Base-by-base conservation (phyloP, 2,797 vertebrate species). In the Anguilla marmorata region DNA sequence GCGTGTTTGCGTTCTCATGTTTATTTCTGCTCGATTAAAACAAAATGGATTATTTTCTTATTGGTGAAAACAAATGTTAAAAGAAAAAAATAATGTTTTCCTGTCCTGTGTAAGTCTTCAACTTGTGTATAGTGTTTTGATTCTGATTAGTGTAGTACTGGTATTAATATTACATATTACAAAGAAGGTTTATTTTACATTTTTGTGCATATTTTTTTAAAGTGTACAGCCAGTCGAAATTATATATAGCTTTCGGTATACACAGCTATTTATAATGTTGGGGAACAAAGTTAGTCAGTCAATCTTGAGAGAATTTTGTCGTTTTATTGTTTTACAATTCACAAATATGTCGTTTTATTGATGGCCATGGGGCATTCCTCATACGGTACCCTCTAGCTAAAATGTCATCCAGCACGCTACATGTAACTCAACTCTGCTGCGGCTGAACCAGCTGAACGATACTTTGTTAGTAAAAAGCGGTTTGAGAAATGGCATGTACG, bases 11-110 rank as follows among this genome's bases (percentile, higher is more conserved):
- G 48, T 76, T 89, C 91, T 90, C 89, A 80, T 88, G 90, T 90
- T 89, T 63, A 87, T 91, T 91, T 89, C 90, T 85, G 72, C 90
- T 86, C 19, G 87, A 87, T 88, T 89, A 48, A 48, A 80, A 80
- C 41, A 80, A 80, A 50, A 50, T 80, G 41, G 24, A 66, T 66
- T 66, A 66, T 66, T 66, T 66, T 66, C 60, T 66, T 66, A 66
- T 66, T 66, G 60, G 54, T 56, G 11, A 56, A 66, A 66, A 80
- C 41, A 48, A 76, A 80, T 80, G 41, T 48, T 21, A 80, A 80
- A 14, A 48, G 41, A 45, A 19, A 45, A 79, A 45, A 41, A 19
- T 19, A n/a, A 85, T 85, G 50, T 56, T 58, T 58, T 85, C 54
- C 27, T 56, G 84, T 80, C 76, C 84, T 54, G 30, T 85, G 14